Evolutionary conservation across 1,140 invertebrate genomes (phyloP).

Genomic region (Belonocnema kinseyi): DNA sequence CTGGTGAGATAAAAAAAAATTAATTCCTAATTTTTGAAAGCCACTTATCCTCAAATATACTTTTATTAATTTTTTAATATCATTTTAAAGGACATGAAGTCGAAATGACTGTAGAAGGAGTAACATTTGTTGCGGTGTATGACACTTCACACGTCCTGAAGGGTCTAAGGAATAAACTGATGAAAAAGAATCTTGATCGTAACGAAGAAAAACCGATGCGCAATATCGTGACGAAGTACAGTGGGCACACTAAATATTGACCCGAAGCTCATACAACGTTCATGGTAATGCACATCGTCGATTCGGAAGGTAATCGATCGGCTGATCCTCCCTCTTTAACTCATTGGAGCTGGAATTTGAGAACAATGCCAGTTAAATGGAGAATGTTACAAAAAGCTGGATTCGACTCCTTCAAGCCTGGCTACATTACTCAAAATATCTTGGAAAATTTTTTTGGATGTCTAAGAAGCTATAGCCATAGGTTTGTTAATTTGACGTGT

Average conservation of each 20-base stretch:
- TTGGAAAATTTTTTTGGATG: not conserved
- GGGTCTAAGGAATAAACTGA: no score
- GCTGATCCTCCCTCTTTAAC: not conserved
- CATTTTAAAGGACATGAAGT: no score
- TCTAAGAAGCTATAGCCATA: not conserved
- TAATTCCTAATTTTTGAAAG: no score
- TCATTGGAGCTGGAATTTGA: not conserved
- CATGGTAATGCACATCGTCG: not conserved
- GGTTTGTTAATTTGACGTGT: not conserved
- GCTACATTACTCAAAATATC: not conserved
- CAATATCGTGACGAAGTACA: not conserved
- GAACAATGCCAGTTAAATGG: not conserved
- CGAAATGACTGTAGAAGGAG: no score
- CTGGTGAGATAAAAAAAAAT: no score
- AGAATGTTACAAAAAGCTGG: not conserved
- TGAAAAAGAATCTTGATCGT: not conserved
- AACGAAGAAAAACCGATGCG: not conserved
- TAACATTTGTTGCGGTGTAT: no score
- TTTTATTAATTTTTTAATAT: no score
- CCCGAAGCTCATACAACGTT: not conserved
- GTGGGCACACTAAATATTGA: not conserved
- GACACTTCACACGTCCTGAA: no score
- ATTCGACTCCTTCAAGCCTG: not conserved
- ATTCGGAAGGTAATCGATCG: not conserved
- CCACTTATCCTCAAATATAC: no score